Base-by-base conservation (phyloP, 2,797 vertebrate species). In the Microcaecilia unicolor region DNA sequence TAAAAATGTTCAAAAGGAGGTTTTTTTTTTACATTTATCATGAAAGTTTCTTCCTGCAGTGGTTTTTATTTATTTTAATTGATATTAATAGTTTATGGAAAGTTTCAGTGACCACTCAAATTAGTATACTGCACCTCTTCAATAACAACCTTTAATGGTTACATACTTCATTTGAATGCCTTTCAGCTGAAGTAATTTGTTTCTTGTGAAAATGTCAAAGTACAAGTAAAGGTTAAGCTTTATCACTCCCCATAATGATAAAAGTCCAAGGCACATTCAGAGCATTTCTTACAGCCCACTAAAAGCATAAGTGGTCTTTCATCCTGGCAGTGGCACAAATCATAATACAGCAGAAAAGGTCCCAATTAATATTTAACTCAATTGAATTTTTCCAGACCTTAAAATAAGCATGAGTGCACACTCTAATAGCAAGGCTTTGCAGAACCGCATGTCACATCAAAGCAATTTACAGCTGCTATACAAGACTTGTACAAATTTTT, bases 181-280 rank as follows among this genome's bases (percentile, higher is more conserved):
- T 34, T 28, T 49, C 58, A 47, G 18, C 36, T 54, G 47, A 64
- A 52, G 28, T 32, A 41, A 35, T 28, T 41, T 49, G n/a, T n/a
- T n/a, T 1, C 55, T 54, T 52, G 10, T 47, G 33, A 56, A 48
- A 61, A 55, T 30, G 18, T 30, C n/a, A n/a, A 32, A 1, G 0
- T 31, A 49, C 34, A 32, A 43, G 41, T n/a, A n/a, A n/a, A n/a
- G 34, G 31, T 18, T 51, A 22, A 40, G 27, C 18, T 45, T 42
- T 28, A 31, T 22, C 42, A 14, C 12, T 48, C 22, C 27, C 2
- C 6, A 9, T 25, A 13, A n/a, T 25, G 25, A 25, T 25, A 14
- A 25, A 25, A 25, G 14, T 14, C 13, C 15, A 3, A 5, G 25
- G 25, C 14, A 15, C 9, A 9, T 6, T 13, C 25, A 25, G 25